Evolutionary conservation across 2,888 invertebrate species (phyloP), one percentile per base, ranked within the genome.

Genomic region (Campoletis raptor): DNA sequence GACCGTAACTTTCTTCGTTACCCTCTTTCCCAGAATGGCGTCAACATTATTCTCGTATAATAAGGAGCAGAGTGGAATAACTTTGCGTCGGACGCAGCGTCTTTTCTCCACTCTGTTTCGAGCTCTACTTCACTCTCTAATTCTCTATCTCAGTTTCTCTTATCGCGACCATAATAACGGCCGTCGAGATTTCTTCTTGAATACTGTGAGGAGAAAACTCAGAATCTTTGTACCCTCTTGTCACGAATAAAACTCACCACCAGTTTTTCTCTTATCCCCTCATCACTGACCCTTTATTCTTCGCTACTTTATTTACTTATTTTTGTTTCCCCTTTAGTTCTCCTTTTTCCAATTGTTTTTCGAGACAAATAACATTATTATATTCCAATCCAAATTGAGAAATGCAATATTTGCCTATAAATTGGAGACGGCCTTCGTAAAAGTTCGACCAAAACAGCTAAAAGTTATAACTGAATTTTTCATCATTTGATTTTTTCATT

Each of bases 21-120:
- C 89, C 89, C 90, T 90, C 91, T 90, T 88, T 90, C 87, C 89
- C 90, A 84, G 82, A 83, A 69, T 77, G 85, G 90, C 91, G 91
- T 91, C 92, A 92, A 92, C 91, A 91, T 92, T 92, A 91, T 92
- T 92, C 91, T 90, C 90, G 91, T 89, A 92, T 92, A 92, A 92
- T 92, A 91, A 92, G 90, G 89, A 88, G 83, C 86, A 89, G 79
- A 88, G 88, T 88, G 90, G 88, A 89, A 91, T 92, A 92, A 92
- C 91, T 92, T 89, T 85, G 82, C 79, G 85, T 85, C 86, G 87
- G 88, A 87, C 88, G 87, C 85, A 81, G 78, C 85, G 87, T 87
- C 85, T 82, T 82, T 85, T 81, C 78, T 84, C 81, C 83, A 81
- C 81, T 83, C 72, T 57, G 24, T 52, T 69, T 72, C 76, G 52